phyloP scores from a whole-genome alignment of 2,888 invertebrate genomes.

The Thera britannica region DNA sequence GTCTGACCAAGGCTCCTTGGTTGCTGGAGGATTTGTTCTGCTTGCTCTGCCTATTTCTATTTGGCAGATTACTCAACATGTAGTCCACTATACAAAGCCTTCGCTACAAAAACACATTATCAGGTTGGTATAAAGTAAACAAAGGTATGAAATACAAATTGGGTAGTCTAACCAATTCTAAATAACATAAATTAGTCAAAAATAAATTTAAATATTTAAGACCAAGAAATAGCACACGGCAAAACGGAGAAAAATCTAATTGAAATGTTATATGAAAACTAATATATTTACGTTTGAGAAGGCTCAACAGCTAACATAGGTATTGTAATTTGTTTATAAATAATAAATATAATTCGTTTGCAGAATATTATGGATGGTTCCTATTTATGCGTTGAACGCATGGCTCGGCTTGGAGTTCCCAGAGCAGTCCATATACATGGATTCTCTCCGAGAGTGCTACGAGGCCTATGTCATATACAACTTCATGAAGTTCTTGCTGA shows the following conservation, averaged over 20 bases:
- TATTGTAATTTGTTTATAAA: no score
- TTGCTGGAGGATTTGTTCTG: constrained; percentile 96
- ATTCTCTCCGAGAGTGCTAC: constrained; percentile 97
- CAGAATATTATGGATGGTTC: constrained; percentile 98
- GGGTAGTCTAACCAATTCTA: no score
- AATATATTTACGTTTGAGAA: no score
- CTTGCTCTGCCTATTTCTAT: constrained; percentile 96
- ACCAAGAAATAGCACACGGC: no score
- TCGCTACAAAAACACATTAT: constrained; percentile 97
- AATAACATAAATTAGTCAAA: no score
- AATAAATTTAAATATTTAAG: no score
- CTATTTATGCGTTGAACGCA: constrained; percentile 97
- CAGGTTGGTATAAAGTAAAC: constrained; percentile 79
- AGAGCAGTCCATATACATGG: constrained; percentile 95
- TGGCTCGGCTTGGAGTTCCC: constrained; percentile 96
- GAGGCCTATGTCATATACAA: constrained; percentile 99
- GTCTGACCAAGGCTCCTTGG: constrained; percentile 91
- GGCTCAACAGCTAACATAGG: no score
- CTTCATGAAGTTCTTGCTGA: constrained; percentile 97
- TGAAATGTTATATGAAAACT: no score
- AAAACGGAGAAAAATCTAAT: no score
- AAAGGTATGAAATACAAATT: no score
- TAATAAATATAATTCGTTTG: constrained; percentile 49
- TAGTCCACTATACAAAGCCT: constrained; percentile 96
- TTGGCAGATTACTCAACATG: constrained; percentile 97